Percentiles rank a stretch among this genome's conserved stretches.
Evolutionary conservation across 2,797 vertebrate genomes (phyloP).

Genomic region (Jordanella pulchra): DNA sequence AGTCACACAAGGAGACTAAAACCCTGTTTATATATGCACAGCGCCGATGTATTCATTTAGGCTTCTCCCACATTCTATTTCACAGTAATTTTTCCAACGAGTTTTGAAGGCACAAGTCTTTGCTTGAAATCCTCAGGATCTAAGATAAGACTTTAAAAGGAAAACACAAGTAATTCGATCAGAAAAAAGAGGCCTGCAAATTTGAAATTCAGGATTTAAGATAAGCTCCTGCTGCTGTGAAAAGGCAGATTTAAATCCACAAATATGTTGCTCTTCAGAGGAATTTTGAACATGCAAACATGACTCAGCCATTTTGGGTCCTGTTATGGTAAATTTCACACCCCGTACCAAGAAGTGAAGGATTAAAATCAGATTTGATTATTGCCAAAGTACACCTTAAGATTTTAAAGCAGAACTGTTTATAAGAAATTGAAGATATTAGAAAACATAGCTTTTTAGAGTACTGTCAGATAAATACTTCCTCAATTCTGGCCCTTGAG

Average conservation of each 20-base stretch:
- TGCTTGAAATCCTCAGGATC: slow-evolving; percentile 68
- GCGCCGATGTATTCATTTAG: slow-evolving; percentile 60
- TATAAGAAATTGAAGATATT: not conserved
- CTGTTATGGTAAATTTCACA: slow-evolving; percentile 21
- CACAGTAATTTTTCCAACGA: slow-evolving; percentile 66
- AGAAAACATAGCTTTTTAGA: not conserved
- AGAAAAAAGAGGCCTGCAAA: slow-evolving; percentile 36
- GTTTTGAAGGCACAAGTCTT: slow-evolving; percentile 50
- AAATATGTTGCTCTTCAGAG: slow-evolving; percentile 43
- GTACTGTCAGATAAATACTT: not conserved
- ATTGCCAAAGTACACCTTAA: not conserved
- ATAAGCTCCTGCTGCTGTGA: slow-evolving; percentile 19
- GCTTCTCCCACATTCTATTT: slow-evolving; percentile 62
- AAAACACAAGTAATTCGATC: slow-evolving; percentile 55
- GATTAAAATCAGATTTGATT: not conserved
- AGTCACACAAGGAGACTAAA: slow-evolving; percentile 63
- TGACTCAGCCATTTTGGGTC: not conserved
- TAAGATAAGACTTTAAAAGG: slow-evolving; percentile 55
- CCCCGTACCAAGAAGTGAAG: slow-evolving; percentile 13
- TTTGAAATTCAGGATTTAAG: slow-evolving; percentile 34
- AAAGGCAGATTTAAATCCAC: slow-evolving; percentile 4
- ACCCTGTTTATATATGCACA: slow-evolving; percentile 58
- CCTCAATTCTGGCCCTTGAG: no score
- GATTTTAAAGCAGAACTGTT: slow-evolving; percentile 1
- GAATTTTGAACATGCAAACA: slow-evolving; percentile 8